phyloP scores from a whole-genome alignment of 2,888 invertebrate genomes.

The Vanessa cardui region DNA sequence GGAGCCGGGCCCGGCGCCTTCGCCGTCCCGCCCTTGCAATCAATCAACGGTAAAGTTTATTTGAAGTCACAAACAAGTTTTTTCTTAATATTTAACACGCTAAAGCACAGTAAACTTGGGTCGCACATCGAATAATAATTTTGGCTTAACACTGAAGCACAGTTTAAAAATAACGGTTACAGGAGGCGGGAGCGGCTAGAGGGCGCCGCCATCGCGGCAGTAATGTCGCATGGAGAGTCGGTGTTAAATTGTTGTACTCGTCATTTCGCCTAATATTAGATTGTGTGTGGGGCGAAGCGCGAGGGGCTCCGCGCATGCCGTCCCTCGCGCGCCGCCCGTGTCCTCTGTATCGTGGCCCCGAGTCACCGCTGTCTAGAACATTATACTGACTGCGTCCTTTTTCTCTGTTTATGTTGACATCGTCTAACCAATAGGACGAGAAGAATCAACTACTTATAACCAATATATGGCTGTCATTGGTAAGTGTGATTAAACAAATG shows the following conservation, averaged over 20 bases:
- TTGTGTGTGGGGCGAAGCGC: conserved; percentile 69
- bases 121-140: conserved; percentile 38
- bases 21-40: conserved; percentile 65
- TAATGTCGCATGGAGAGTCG: conserved; percentile 78
- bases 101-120: conserved; percentile 48
- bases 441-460: conserved; percentile 97
- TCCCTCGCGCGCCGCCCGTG: conserved; percentile 58
- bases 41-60: conserved; percentile 43
- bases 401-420: conserved; percentile 88
- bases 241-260: conserved; percentile 76
- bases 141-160: conserved; percentile 30
- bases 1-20: conserved; percentile 74
- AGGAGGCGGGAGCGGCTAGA: conserved; percentile 70
- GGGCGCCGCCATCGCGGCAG: conserved; percentile 73
- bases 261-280: conserved; percentile 68
- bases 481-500: conserved; percentile 87
- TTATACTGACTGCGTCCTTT: conserved; percentile 82
- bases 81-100: conserved; percentile 42
- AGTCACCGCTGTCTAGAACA: conserved; percentile 72
- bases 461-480: conserved; percentile 97
- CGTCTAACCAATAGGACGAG: conserved; percentile 92
- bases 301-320: conserved; percentile 60
- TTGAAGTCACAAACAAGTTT: conserved; percentile 31
- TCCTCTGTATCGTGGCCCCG: conserved; percentile 66
- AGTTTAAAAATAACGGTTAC: conserved; percentile 49